Conservation (phyloP, 2,113 vertebrate species). For the Nothobranchius furzeri region DNA sequence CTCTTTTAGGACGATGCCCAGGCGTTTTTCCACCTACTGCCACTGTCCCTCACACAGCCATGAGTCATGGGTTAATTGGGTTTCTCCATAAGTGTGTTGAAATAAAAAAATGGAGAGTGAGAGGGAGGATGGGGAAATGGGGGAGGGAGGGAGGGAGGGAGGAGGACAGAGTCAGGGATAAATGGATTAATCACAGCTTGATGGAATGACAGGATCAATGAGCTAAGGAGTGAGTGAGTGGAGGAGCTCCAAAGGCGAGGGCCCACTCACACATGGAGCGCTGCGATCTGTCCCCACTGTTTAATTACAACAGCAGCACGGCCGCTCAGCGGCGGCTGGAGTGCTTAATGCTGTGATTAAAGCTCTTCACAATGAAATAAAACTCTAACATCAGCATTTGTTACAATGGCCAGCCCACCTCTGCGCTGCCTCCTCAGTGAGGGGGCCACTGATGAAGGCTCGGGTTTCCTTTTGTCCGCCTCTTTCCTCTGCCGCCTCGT, state of each 20-base stretch:
- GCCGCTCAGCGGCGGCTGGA: slow-evolving; percentile 67
- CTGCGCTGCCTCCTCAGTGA: slow-evolving; percentile 48
- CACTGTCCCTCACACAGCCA: slow-evolving; percentile 67
- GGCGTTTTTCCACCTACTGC: slow-evolving; percentile 70
- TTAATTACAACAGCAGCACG: slow-evolving; percentile 78
- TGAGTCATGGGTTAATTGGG: slow-evolving; percentile 82
- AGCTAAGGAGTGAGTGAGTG: slow-evolving; percentile 74
- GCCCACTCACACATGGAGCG: slow-evolving; percentile 58
- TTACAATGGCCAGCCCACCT: slow-evolving; percentile 66
- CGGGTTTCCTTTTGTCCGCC: slow-evolving; percentile 37
- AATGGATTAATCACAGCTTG: slow-evolving; percentile 84
- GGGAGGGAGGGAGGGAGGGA: slow-evolving; percentile 3
- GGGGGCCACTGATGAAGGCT: slow-evolving; percentile 45
- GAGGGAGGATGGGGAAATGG: slow-evolving; percentile 20
- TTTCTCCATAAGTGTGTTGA: slow-evolving; percentile 77
- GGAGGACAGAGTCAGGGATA: slow-evolving; percentile 53
- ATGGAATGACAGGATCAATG: slow-evolving; percentile 77
- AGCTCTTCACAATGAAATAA: slow-evolving; percentile 72
- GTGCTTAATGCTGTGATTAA: slow-evolving; percentile 78
- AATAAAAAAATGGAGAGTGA: slow-evolving; percentile 68
- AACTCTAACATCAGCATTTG: slow-evolving; percentile 64
- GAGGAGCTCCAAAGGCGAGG: slow-evolving; percentile 65
- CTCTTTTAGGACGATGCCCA: slow-evolving; percentile 47
- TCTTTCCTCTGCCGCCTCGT: slow-evolving; percentile 6
- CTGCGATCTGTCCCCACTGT: slow-evolving; percentile 62